Evolutionary conservation across 1,140 invertebrate genomes (phyloP).

Genomic region (Drosophila subpulchrella): DNA sequence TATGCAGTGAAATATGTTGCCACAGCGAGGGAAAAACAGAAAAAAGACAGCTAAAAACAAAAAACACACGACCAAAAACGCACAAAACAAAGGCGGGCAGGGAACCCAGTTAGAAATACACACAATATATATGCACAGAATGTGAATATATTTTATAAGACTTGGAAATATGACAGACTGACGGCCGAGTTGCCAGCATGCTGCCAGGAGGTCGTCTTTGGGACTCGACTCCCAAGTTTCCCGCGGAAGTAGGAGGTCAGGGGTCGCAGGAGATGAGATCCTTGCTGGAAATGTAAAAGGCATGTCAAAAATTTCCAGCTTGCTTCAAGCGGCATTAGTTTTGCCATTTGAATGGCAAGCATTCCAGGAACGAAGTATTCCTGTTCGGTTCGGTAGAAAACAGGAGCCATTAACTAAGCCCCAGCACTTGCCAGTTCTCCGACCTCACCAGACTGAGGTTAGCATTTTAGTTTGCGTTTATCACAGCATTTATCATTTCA

Average conservation of each 20-base stretch:
- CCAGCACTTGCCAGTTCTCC: conserved; percentile 15
- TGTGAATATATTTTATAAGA: conserved; percentile 49
- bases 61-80: conserved; percentile 22
- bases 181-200: conserved; percentile 63
- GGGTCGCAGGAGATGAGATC: conserved; percentile 27
- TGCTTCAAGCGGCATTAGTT: conserved; percentile 56
- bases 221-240: conserved; percentile 21
- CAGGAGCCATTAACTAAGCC: conserved; percentile 36
- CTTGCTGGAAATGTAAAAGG: conserved; percentile 73
- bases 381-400: background rate
- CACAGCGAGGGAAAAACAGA: conserved; percentile 48
- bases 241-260: conserved; percentile 14
- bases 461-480: conserved; percentile 1
- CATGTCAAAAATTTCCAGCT: conserved; percentile 74
- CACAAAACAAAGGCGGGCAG: conserved; percentile 34
- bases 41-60: conserved; percentile 8
- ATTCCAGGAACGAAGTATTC: conserved; percentile 47
- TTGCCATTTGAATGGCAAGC: conserved; percentile 67
- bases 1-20: conserved; percentile 82
- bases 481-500: conserved; percentile 18
- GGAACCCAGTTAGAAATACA: conserved; percentile 25
- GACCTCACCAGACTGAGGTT: conserved; percentile 6
- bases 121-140: conserved; percentile 13
- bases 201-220: conserved; percentile 25
- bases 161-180: conserved; percentile 62